phyloP scores from a whole-genome alignment of 2,888 invertebrate genomes.

The Miltochrista miniata region DNA sequence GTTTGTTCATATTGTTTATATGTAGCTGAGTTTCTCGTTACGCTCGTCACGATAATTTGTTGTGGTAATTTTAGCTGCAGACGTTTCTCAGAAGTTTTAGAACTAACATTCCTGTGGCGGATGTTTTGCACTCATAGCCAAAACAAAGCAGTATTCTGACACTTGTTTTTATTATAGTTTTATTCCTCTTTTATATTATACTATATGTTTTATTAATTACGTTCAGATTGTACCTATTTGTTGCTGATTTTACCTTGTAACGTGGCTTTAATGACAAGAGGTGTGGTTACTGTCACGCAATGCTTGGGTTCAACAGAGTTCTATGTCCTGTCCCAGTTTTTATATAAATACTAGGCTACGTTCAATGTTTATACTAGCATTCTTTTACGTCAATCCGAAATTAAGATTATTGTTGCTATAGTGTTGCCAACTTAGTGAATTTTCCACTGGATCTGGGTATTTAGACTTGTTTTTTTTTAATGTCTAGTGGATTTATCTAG shows the following conservation, averaged over 20 bases:
- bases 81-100: not conserved
- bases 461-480: too few relatives aligned
- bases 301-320: not conserved
- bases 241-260: not conserved
- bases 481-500: too few relatives aligned
- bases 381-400: too few relatives aligned
- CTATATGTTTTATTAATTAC: too few relatives aligned
- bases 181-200: too few relatives aligned
- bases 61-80: not conserved
- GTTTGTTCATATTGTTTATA: not conserved
- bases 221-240: not conserved
- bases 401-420: too few relatives aligned
- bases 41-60: not conserved
- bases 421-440: too few relatives aligned
- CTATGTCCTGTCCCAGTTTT: not conserved
- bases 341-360: not conserved
- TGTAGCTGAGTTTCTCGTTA: not conserved
- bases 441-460: too few relatives aligned
- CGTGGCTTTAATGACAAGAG: slow-evolving; percentile 1
- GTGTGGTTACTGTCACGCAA: not conserved
- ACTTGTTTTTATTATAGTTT: not conserved
- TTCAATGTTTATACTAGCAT: too few relatives aligned
- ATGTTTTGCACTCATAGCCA: not conserved
- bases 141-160: not conserved
- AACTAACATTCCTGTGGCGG: not conserved